Percentiles rank a stretch among this genome's conserved stretches.
Evolutionary conservation across 2,113 vertebrate species (phyloP).

Genomic region (Pseudolaguvia tuberculata): DNA sequence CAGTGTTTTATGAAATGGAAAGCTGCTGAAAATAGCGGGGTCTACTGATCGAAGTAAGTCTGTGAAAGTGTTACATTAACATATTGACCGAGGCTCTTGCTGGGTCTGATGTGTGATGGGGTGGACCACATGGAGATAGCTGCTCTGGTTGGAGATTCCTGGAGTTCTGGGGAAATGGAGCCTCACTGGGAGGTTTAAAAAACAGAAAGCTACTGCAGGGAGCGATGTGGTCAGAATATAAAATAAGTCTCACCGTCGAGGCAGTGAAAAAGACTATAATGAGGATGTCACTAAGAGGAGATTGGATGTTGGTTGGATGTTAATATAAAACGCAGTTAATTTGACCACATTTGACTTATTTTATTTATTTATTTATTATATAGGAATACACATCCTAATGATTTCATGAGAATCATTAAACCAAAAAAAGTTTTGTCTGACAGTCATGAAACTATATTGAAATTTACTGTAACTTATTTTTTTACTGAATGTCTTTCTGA

Average conservation of each 20-base stretch:
- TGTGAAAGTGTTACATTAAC: constrained; percentile 64
- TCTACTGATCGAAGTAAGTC: constrained; percentile 38
- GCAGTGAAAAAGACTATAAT: constrained; percentile 37
- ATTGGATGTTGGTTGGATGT: no score
- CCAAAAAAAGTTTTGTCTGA: neutral
- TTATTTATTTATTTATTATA: no score
- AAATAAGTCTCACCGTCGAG: constrained; percentile 57
- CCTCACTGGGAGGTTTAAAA: constrained; percentile 64
- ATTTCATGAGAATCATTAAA: neutral
- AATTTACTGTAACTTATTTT: neutral
- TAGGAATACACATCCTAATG: neutral
- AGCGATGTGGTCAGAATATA: constrained; percentile 64
- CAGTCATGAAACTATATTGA: no score
- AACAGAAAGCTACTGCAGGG: constrained; percentile 56
- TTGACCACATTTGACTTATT: neutral
- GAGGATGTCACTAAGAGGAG: constrained; percentile 40
- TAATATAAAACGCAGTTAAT: neutral
- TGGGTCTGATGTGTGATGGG: constrained; percentile 56
- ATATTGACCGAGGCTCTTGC: constrained; percentile 67
- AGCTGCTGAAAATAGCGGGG: constrained; percentile 42
- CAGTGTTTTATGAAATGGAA: constrained; percentile 31
- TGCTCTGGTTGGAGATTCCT: constrained; percentile 64
- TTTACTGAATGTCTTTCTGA: neutral
- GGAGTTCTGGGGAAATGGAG: constrained; percentile 65
- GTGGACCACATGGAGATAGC: constrained; percentile 65